A percentile compares a stretch with the other conserved stretches of the same genome.
phyloP scores from a whole-genome alignment of 2,113 vertebrate species.

The Harpagus bidentatus region DNA sequence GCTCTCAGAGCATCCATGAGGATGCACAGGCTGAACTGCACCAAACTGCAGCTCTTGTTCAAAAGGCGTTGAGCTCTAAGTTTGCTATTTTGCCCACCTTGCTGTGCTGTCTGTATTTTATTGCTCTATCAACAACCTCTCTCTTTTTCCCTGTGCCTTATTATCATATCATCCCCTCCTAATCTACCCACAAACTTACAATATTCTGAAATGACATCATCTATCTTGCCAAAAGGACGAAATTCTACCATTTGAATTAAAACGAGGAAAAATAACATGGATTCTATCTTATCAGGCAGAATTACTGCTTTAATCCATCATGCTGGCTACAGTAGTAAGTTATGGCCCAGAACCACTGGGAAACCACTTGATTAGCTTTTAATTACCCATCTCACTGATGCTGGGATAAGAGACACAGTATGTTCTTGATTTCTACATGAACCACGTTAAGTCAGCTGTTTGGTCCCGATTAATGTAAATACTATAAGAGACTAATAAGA shows the following conservation, averaged over 20 bases:
- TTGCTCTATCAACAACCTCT: neutral
- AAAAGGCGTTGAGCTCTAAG: neutral
- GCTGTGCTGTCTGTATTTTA: neutral
- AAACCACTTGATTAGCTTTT: neutral
- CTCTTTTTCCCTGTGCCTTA: neutral
- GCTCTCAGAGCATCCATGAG: neutral
- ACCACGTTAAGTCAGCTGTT: neutral
- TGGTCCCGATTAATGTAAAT: neutral
- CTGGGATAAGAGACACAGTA: neutral
- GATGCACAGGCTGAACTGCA: neutral
- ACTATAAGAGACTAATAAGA: neutral
- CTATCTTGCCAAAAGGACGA: neutral
- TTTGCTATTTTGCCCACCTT: neutral
- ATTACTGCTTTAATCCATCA: slow-evolving; percentile 13
- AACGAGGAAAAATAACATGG: neutral
- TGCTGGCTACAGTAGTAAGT: neutral
- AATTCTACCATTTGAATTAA: slow-evolving; percentile 2
- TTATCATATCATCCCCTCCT: neutral
- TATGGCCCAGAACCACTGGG: neutral
- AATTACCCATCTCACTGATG: neutral
- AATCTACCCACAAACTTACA: neutral
- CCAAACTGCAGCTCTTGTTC: neutral
- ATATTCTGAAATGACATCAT: neutral
- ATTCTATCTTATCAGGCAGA: neutral
- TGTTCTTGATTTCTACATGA: neutral